A percentile compares a stretch with the other conserved stretches of the same genome.
Evolutionary conservation across 2,113 vertebrate species (phyloP).

Genomic region (Mystacornis crossleyi): DNA sequence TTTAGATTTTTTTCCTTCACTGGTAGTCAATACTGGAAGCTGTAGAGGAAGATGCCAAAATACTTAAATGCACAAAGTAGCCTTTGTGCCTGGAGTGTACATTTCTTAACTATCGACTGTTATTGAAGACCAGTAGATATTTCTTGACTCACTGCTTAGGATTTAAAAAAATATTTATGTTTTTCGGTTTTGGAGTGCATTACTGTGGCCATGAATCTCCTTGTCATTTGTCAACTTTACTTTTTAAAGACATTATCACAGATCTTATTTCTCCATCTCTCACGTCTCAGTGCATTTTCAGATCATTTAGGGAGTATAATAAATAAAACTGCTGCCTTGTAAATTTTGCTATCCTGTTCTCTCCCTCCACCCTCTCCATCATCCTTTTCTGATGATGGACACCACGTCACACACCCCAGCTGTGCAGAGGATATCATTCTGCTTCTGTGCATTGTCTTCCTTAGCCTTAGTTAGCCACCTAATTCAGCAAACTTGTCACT

Average conservation of each 20-base stretch:
- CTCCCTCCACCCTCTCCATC: not conserved
- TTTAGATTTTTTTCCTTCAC: not conserved
- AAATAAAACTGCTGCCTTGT: not conserved
- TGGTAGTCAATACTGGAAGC: not conserved
- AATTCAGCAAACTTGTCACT: not conserved
- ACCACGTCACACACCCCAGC: not conserved
- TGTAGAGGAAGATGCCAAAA: not conserved
- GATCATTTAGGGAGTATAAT: not conserved
- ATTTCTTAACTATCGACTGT: not conserved
- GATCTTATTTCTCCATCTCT: not conserved
- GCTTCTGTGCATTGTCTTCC: slow-evolving; percentile 40
- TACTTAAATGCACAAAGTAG: not conserved
- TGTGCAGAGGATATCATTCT: slow-evolving; percentile 16
- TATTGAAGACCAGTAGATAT: not conserved
- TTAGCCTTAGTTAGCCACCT: not conserved
- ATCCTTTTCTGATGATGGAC: not conserved
- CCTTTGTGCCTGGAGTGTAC: not conserved
- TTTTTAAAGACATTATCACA: not conserved
- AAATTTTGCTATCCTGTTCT: not conserved
- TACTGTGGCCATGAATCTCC: not conserved
- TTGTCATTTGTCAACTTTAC: not conserved
- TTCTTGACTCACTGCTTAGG: not conserved
- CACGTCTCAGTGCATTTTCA: not conserved
- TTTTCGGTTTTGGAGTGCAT: not conserved
- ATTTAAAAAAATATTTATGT: not conserved